phyloP scores from a whole-genome alignment of 2,113 vertebrate species.

The Malurus cyaneus region DNA sequence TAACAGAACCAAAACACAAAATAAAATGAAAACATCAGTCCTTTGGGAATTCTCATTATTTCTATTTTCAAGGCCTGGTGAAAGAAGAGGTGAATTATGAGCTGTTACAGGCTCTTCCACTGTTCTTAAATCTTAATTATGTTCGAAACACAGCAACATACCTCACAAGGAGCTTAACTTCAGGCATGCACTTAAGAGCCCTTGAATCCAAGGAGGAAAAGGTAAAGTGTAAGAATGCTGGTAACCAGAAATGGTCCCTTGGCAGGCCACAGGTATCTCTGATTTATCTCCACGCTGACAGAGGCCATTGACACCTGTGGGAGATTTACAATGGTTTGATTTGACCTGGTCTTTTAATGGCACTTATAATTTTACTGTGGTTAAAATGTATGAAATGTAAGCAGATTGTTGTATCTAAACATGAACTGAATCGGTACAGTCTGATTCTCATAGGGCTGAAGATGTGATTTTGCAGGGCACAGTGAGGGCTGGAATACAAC shows the following conservation, averaged over 20 bases:
- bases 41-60: neutral
- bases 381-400: neutral
- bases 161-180: neutral
- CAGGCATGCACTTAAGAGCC: neutral
- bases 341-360: neutral
- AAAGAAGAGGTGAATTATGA: neutral
- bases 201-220: neutral
- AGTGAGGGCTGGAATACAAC: neutral
- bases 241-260: neutral
- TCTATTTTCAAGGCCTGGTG: neutral
- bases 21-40: neutral
- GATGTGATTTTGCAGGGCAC: neutral
- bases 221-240: neutral
- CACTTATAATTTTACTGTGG: neutral
- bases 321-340: neutral
- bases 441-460: neutral
- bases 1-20: neutral
- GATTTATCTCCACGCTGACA: neutral
- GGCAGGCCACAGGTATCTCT: neutral
- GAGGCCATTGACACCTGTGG: neutral
- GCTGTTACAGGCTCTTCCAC: neutral
- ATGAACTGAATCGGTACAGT: neutral
- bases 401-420: neutral
- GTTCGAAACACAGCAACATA: neutral
- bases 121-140: constrained; percentile 6